Conservation (phyloP, 2,888 invertebrate genomes). For the Reticulitermes lucifugus region DNA sequence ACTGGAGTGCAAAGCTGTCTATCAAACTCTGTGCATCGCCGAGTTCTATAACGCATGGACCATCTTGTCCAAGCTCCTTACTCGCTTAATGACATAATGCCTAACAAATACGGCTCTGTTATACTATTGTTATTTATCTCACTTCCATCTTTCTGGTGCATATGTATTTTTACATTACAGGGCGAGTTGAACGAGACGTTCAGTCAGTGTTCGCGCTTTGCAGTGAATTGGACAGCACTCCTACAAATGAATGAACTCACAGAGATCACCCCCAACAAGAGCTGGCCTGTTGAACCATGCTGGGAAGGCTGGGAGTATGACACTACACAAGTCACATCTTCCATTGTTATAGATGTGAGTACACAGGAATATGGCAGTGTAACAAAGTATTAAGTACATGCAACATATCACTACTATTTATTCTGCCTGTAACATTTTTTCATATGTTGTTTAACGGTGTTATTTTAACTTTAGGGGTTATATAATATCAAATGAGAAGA, state of each 20-base stretch:
- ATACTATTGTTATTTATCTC: background rate
- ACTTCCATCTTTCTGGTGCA: background rate
- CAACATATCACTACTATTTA: too few relatives aligned
- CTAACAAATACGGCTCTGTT: too few relatives aligned
- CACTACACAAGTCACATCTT: slow-evolving; percentile 75
- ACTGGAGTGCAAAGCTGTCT: too few relatives aligned
- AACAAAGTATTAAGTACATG: too few relatives aligned
- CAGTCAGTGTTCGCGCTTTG: slow-evolving; percentile 79
- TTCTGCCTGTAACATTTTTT: too few relatives aligned
- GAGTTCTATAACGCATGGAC: too few relatives aligned
- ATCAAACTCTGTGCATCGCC: too few relatives aligned
- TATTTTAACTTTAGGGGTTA: too few relatives aligned
- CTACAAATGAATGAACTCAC: slow-evolving; percentile 61
- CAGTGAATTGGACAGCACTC: slow-evolving; percentile 76
- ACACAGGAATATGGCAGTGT: background rate
- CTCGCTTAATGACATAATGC: too few relatives aligned
- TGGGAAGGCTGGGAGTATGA: slow-evolving; percentile 85
- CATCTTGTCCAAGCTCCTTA: too few relatives aligned
- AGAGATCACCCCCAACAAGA: slow-evolving; percentile 64
- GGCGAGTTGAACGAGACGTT: slow-evolving; percentile 63
- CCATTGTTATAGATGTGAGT: slow-evolving; percentile 85
- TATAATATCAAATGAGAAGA: too few relatives aligned
- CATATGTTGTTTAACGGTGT: too few relatives aligned
- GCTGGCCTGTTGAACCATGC: slow-evolving; percentile 77
- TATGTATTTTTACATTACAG: slow-evolving; percentile 25